Percentiles rank a stretch among this genome's conserved stretches.
Conservation (phyloP, 2,113 vertebrate species). For the Cairina moschata region DNA sequence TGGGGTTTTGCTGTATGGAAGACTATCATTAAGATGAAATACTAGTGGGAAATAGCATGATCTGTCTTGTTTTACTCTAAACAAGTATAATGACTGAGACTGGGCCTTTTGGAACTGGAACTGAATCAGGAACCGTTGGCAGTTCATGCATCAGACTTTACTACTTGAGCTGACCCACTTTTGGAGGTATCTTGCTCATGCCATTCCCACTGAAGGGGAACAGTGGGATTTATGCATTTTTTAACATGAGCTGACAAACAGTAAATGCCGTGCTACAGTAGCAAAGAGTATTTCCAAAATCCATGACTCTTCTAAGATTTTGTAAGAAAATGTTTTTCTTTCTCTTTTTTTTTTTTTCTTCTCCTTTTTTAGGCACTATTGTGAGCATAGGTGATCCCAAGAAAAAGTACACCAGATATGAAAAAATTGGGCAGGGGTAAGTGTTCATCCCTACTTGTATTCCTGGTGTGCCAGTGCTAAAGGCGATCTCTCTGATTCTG, state of each 20-base stretch:
- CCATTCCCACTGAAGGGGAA: neutral
- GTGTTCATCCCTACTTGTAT: neutral
- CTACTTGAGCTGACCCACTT: neutral
- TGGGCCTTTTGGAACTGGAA: neutral
- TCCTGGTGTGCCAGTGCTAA: neutral
- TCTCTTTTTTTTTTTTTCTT: neutral
- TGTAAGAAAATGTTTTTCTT: neutral
- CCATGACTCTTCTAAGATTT: neutral
- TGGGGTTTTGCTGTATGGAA: neutral
- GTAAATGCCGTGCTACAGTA: neutral
- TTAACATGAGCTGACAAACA: neutral
- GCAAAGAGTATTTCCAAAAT: neutral
- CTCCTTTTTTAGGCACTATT: conserved; percentile 78
- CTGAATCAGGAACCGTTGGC: neutral
- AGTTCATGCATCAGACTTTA: neutral
- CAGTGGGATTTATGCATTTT: neutral
- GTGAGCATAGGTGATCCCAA: conserved; percentile 87
- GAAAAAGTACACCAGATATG: conserved; percentile 87
- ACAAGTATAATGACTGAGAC: neutral
- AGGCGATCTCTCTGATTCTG: neutral
- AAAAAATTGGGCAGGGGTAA: conserved; percentile 87
- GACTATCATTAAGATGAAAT: neutral
- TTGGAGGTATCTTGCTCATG: neutral
- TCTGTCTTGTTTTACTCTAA: neutral
- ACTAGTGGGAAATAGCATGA: neutral